Conservation (phyloP, 2,113 vertebrate species). For the Oncorhynchus clarkii region DNA sequence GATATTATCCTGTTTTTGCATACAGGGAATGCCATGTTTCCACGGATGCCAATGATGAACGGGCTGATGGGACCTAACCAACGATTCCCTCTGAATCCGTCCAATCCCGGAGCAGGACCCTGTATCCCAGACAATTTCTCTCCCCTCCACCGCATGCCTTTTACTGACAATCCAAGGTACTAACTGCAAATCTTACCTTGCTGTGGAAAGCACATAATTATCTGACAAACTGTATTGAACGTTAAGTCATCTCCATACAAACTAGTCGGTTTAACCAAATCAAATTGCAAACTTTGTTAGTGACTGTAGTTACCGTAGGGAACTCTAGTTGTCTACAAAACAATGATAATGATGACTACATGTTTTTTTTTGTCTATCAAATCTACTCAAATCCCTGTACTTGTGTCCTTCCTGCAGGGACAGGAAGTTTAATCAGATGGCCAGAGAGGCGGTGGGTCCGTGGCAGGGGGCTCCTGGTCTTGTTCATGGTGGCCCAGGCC, state of each 20-base stretch:
- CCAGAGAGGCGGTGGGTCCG: slow-evolving; percentile 76
- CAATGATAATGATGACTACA: too few species aligned
- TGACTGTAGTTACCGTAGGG: too few species aligned
- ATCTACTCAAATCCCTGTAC: not conserved
- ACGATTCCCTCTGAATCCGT: slow-evolving; percentile 77
- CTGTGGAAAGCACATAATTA: not conserved
- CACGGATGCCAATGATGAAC: slow-evolving; percentile 90
- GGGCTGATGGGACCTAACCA: slow-evolving; percentile 86
- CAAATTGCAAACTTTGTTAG: too few species aligned
- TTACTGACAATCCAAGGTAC: slow-evolving; percentile 79
- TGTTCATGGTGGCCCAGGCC: slow-evolving; percentile 52
- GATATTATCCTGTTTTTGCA: slow-evolving; percentile 4
- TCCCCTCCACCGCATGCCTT: slow-evolving; percentile 82
- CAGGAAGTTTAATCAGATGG: slow-evolving; percentile 85
- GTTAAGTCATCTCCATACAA: too few species aligned
- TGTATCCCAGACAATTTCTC: slow-evolving; percentile 79
- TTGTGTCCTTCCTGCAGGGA: slow-evolving; percentile 72
- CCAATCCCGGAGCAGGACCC: slow-evolving; percentile 79
- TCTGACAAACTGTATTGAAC: too few species aligned
- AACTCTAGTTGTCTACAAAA: too few species aligned
- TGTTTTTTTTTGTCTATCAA: not conserved
- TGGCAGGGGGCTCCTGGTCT: slow-evolving; percentile 72
- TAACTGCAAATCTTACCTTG: not conserved
- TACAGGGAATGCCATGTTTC: slow-evolving; percentile 83
- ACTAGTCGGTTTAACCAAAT: too few species aligned